phyloP scores from a whole-genome alignment of 2,113 vertebrate genomes.

The Oceanites oceanicus region DNA sequence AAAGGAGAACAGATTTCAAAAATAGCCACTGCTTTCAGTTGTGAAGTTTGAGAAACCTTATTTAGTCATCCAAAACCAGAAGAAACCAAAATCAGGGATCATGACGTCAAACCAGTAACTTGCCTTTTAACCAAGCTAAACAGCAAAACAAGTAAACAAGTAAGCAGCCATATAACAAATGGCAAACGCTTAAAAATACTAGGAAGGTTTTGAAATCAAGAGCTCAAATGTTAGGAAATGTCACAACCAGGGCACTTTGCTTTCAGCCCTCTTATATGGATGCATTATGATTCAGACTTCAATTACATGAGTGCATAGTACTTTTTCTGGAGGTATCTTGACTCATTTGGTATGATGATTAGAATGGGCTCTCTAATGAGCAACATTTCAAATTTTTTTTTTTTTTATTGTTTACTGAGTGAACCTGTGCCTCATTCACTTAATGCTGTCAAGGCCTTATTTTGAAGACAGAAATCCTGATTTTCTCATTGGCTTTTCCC shows the following conservation, averaged over 20 bases:
- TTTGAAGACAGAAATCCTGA: background rate
- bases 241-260: background rate
- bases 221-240: background rate
- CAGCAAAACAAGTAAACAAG: no score
- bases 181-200: background rate
- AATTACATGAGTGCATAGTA: background rate
- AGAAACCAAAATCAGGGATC: background rate
- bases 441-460: background rate
- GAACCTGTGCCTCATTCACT: background rate
- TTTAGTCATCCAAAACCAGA: background rate
- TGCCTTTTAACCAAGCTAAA: background rate
- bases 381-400: background rate
- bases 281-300: background rate
- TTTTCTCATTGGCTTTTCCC: background rate
- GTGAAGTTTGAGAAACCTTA: background rate
- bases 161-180: background rate
- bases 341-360: background rate
- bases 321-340: background rate
- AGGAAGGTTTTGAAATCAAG: background rate
- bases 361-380: background rate
- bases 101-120: background rate
- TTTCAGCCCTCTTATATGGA: background rate
- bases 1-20: conserved; percentile 20
- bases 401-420: background rate
- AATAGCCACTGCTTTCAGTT: conserved; percentile 18